Evolutionary conservation across 1,140 invertebrate species (phyloP), one percentile per base, ranked within the genome.

Genomic region (Trachymyrmex septentrionalis): DNA sequence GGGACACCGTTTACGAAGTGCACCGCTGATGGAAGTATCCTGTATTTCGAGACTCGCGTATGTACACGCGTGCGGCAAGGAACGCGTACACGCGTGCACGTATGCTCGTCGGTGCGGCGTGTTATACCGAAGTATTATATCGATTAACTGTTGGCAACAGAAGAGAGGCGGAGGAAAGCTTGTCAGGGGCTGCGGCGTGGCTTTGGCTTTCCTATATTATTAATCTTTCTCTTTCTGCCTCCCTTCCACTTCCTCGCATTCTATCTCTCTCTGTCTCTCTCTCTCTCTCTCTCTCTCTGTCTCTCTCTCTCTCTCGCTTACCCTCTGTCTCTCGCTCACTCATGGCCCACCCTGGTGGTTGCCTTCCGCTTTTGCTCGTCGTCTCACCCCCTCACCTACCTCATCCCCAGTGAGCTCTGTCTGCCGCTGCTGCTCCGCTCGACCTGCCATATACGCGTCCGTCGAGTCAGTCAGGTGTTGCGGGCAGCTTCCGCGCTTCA

Each of bases 141-240:
- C 94, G 95, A 95, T 95, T 95, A 95, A 95, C 95, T 95, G 95
- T 94, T 95, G 90, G 93, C 90, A 94, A 94, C 94, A 95, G 94
- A 95, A 95, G 93, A 94, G 94, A 93, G 92, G 86, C 89, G 91
- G 88, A 91, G 92, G 87, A 92, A 91, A 92, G 88, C 93, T 92
- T 87, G 90, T 90, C 77, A 85, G 90, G 87, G 91, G 85, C 88
- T 84, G 80, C 75, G 86, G 87, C 90, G 86, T 94, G 93, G 92
- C 94, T 94, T 94, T 93, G 94, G 91, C 94, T 94, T 94, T 93
- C 91, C 93, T 94, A 92, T 94, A 95, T 95, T 95, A 95, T 95
- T 95, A 95, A 95, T 95, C 94, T 95, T 93, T 94, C 93, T 92
- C 90, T 92, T 89, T 88, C 86, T 85, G 84, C 78, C 71, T 75